Evolutionary conservation across 2,888 invertebrate species (phyloP), one percentile per base, ranked within the genome.

Genomic region (Clusia tigrina): DNA sequence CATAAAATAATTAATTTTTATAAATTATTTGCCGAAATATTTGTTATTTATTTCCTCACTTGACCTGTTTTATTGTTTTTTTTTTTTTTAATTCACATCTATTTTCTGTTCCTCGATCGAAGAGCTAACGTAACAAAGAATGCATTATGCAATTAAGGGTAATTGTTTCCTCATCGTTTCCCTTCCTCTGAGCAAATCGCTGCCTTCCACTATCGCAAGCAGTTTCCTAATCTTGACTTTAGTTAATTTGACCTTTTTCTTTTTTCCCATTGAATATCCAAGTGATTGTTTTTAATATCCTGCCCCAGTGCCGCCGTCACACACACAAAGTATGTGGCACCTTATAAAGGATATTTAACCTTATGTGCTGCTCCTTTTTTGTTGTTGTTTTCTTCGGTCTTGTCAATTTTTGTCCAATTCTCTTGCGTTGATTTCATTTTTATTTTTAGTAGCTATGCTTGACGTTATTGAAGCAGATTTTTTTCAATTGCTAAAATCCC

Each of bases 331-430:
- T n/a, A n/a, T 17, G 18, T 37, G 25, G 77, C 74, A 74, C 77
- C 74, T 74, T 76, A 74, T 75, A 75, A 75, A 76, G 76, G 74
- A 75, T 76, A 75, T 76, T 75, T 69, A 71, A 76, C 77, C 74
- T 74, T 74, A 74, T 74, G 74, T 74, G 6, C 15, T 6, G 17
- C 51, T 17, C 51, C 12, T 51, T 51, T 51, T 17, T 10, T 51
- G 15, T 6, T n/a, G 22, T 51, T 51, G 15, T 12, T 1, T 51
- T 1, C 51, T 2, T 6, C 22, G 6, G 17, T 51, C 51, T 20
- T 51, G 22, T 51, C 51, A 58, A 26, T 58, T 24, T 51, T 77
- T 74, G 72, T 75, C 77, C 70, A 77, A 75, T 74, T 74, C 76
- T 77, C 75, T 74, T 74, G 70, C 69, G 73, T 72, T 69, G 32